Evolutionary conservation across 2,797 vertebrate species (phyloP).

Genomic region (Macrochelys suwanniensis): DNA sequence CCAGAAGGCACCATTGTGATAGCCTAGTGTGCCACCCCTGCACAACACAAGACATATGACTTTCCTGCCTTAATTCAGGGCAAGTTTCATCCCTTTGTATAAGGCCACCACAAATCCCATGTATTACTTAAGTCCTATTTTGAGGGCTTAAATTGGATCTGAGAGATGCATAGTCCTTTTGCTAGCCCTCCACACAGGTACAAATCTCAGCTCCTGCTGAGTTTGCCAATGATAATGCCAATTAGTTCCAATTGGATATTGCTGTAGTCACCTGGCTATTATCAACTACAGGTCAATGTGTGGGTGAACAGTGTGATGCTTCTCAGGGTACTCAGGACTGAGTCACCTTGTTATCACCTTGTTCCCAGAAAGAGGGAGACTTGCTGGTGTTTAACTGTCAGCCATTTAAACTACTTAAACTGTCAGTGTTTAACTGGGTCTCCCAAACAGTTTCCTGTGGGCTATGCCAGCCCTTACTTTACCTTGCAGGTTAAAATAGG

Average conservation of each 20-base stretch:
- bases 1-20: not conserved
- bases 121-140: not conserved
- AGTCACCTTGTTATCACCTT: too few relatives aligned
- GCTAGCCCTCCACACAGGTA: rapidly evolving
- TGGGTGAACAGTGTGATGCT: too few relatives aligned
- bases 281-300: too few relatives aligned
- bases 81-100: not conserved
- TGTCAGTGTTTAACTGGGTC: too few relatives aligned
- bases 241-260: not conserved
- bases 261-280: too few relatives aligned
- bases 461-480: too few relatives aligned
- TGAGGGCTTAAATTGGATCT: not conserved
- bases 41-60: not conserved
- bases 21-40: not conserved
- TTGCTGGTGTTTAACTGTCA: too few relatives aligned
- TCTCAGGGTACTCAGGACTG: too few relatives aligned
- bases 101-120: not conserved
- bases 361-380: too few relatives aligned
- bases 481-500: too few relatives aligned
- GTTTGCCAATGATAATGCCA: not conserved
- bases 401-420: too few relatives aligned
- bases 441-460: too few relatives aligned
- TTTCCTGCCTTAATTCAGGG: not conserved
- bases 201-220: not conserved
- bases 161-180: not conserved